Percentiles rank a stretch among this genome's conserved stretches.
Evolutionary conservation across 2,888 invertebrate genomes (phyloP).

Genomic region (Hartigia nigra): DNA sequence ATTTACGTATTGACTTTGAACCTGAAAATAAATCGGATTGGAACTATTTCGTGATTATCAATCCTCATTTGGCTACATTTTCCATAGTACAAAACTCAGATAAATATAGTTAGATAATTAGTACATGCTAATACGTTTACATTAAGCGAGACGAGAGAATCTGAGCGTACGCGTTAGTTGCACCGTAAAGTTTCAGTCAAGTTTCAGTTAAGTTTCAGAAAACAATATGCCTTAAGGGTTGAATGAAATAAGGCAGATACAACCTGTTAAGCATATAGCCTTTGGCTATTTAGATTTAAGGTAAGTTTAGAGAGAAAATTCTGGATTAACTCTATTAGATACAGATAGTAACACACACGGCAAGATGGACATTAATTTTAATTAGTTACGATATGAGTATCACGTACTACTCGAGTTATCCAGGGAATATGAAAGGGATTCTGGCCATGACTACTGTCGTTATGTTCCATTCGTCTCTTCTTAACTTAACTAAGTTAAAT

Average conservation of each 20-base stretch:
- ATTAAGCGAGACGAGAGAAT: background rate
- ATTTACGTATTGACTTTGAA: background rate
- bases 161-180: background rate
- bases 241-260: background rate
- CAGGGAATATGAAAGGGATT: slow-evolving; percentile 2
- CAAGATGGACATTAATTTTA: slow-evolving; percentile 11
- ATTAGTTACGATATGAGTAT: slow-evolving; percentile 4
- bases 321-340: background rate
- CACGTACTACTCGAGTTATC: background rate
- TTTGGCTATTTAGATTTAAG: background rate
- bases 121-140: background rate
- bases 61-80: background rate
- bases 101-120: background rate
- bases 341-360: background rate
- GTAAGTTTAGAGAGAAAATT: background rate
- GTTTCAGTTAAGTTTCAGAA: background rate
- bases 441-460: background rate
- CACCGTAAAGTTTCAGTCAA: background rate
- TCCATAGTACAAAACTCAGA: background rate
- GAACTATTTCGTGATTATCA: background rate
- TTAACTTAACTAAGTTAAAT: background rate
- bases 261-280: background rate
- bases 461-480: background rate
- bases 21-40: background rate
- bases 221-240: background rate